Evolutionary conservation across 1,140 invertebrate genomes (phyloP), one percentile per base, ranked within the genome.

Genomic region (Elymnias hypermnestra): DNA sequence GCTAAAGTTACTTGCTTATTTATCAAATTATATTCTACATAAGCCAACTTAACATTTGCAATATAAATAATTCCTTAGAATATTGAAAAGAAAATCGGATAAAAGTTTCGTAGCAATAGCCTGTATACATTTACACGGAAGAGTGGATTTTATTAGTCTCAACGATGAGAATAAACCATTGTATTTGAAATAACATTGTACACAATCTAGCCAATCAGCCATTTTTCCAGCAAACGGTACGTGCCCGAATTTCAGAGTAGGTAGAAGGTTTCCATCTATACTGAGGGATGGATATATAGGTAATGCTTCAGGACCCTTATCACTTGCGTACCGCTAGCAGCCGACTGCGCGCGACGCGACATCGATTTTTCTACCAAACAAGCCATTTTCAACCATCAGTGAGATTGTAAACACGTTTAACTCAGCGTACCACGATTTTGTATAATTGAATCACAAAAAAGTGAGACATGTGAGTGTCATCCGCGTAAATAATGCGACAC

Each of bases 291-390:
- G 56, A 59, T 42, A 25, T 53, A 58, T n/a, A 6, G 29, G 29
- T 10, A 33, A 21, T 21, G 33, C 26, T 61, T 46, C 53, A 53
- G 54, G 36, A 42, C 47, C 49, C 63, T 81, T 77, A 82, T 83
- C 76, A 81, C 63, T 79, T 55, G 59, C 57, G 61, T 61, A 63
- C 53, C 56, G 58, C 60, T 51, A 61, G 61, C 57, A 51, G 56
- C 49, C 42, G 52, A 67, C 45, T 83, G 79, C 79, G 79, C 79
- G 77, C 77, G 75, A 67, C 77, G 73, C 60, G 51, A 50, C 66
- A 83, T 81, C 79, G 79, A 83, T 83, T 83, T 83, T 83, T 77
- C 72, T 73, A 65, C 65, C 45, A 71, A 75, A 74, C 72, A 78
- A 76, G 54, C 69, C 72, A 81, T 83, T 78, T 67, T 60, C 54